Conservation (phyloP, 2,797 vertebrate species). For the Euthynnus affinis region DNA sequence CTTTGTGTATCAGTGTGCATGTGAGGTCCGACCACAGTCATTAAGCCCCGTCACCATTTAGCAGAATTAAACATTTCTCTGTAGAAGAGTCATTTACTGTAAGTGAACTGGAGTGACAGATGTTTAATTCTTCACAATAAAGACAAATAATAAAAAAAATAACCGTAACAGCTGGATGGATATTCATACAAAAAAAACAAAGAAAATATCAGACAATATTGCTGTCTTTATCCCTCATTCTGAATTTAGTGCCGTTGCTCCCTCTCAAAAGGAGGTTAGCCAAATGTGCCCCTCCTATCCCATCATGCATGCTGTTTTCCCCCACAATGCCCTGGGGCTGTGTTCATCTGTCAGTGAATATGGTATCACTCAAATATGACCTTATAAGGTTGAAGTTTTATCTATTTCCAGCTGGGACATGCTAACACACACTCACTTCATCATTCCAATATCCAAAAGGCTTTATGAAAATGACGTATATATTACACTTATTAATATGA, state of each 20-base stretch:
- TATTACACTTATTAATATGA: not conserved
- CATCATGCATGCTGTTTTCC: conserved; percentile 73
- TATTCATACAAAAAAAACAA: conserved; percentile 11
- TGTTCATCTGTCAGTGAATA: conserved; percentile 80
- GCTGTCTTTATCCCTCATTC: conserved; percentile 25
- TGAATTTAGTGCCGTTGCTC: conserved; percentile 34
- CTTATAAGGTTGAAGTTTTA: conserved; percentile 64
- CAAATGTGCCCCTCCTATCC: conserved; percentile 75
- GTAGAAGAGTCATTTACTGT: conserved; percentile 23
- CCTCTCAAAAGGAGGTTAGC: conserved; percentile 72
- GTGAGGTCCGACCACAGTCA: conserved; percentile 41
- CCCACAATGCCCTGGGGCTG: conserved; percentile 75
- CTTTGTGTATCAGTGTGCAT: conserved; percentile 14
- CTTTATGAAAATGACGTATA: not conserved
- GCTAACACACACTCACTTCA: conserved; percentile 23
- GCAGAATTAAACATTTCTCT: conserved; percentile 31
- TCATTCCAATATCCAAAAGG: conserved; percentile 21
- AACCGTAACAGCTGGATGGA: conserved; percentile 16
- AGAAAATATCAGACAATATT: conserved; percentile 12
- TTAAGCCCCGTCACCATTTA: conserved; percentile 21
- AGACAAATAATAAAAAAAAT: not conserved
- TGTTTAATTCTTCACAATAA: conserved; percentile 16
- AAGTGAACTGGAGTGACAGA: not conserved
- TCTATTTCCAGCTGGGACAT: conserved; percentile 67
- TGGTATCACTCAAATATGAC: conserved; percentile 69